Conservation (phyloP, 2,113 vertebrate genomes). For the Noturus placidus region DNA sequence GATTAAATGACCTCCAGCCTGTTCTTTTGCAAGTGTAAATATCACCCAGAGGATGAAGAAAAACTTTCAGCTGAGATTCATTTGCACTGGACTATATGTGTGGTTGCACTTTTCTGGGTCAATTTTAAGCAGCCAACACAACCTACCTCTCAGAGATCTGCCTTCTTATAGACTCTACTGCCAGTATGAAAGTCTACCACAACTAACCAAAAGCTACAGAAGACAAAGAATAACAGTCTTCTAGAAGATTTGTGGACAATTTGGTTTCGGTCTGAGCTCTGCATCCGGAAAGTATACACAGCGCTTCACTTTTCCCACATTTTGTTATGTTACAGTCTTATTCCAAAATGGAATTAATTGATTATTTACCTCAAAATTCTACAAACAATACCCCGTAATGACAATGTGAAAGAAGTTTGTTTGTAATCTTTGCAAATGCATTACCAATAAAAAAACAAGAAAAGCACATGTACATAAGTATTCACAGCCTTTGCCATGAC, state of each 20-base stretch:
- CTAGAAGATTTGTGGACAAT: not conserved
- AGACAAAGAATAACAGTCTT: not conserved
- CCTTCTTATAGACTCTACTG: not conserved
- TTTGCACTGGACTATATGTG: not conserved
- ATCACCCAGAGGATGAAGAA: slow-evolving; percentile 17
- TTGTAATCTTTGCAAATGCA: too few species aligned
- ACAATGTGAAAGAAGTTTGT: too few species aligned
- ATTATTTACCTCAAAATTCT: too few species aligned
- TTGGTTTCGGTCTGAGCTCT: not conserved
- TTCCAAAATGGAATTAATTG: too few species aligned
- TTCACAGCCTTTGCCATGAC: too few species aligned
- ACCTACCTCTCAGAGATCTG: not conserved
- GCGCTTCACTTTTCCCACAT: too few species aligned
- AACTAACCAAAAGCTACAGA: not conserved
- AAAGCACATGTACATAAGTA: too few species aligned
- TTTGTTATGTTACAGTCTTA: too few species aligned
- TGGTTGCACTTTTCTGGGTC: not conserved
- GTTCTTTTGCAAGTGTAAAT: slow-evolving; percentile 14
- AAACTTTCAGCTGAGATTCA: not conserved
- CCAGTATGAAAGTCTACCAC: not conserved
- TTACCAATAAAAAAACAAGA: too few species aligned
- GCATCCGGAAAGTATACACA: too few species aligned
- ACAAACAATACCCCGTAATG: too few species aligned
- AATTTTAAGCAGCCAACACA: not conserved
- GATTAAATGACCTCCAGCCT: slow-evolving; percentile 35